Percentiles rank a stretch among this genome's conserved stretches.
phyloP scores from a whole-genome alignment of 1,140 invertebrate genomes.

The Drosophila gunungcola region DNA sequence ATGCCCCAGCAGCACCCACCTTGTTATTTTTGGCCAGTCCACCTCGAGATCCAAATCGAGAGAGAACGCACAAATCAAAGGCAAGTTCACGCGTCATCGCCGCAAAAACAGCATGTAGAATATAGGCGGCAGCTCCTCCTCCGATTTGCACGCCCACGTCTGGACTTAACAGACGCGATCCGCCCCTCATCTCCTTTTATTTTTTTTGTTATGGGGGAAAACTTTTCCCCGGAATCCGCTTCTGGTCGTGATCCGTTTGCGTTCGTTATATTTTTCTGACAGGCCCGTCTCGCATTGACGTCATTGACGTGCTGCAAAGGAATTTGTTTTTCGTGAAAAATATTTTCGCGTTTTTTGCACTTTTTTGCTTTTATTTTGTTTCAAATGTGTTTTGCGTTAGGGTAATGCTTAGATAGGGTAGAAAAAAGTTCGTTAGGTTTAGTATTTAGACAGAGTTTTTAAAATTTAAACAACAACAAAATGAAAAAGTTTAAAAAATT shows the following conservation, averaged over 20 bases:
- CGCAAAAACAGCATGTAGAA: conserved; percentile 8
- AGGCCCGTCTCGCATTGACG: conserved; percentile 72
- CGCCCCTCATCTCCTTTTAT: conserved; percentile 29
- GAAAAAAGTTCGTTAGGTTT: too few relatives aligned
- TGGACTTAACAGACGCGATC: conserved; percentile 55
- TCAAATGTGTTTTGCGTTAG: conserved; percentile 40
- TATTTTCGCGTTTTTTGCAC: conserved; percentile 63
- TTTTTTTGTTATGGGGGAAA: conserved; percentile 12
- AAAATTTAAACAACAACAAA: too few relatives aligned
- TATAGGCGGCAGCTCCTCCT: conserved; percentile 2
- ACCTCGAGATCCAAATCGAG: neutral
- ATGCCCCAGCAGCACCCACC: conserved; percentile 17
- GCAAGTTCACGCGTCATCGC: conserved; percentile 80
- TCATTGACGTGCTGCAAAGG: conserved; percentile 76
- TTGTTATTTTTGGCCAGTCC: conserved; percentile 71
- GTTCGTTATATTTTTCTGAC: conserved; percentile 49
- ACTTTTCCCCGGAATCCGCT: conserved; percentile 36
- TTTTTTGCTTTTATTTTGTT: conserved; percentile 35
- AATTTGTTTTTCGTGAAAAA: conserved; percentile 82
- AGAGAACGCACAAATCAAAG: conserved; percentile 65
- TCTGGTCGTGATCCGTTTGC: conserved; percentile 12
- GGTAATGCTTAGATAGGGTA: conserved; percentile 18
- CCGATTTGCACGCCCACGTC: conserved; percentile 66
- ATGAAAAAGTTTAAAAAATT: too few relatives aligned
- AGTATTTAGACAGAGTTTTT: too few relatives aligned